phyloP scores from a whole-genome alignment of 2,113 vertebrate genomes.

The Gadus chalcogrammus region DNA sequence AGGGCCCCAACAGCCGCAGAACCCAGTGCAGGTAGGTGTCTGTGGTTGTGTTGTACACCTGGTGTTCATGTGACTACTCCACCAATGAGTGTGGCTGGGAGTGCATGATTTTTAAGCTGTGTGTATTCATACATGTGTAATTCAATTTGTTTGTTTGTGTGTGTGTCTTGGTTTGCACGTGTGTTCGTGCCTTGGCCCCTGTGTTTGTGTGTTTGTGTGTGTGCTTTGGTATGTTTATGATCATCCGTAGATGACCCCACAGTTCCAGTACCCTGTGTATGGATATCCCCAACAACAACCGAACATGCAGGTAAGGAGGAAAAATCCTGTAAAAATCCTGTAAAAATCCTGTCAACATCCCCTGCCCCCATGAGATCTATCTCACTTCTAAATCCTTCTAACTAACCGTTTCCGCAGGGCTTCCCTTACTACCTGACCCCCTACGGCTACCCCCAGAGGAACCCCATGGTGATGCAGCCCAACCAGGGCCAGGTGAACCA shows the following conservation, averaged over 20 bases:
- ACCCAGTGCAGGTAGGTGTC: slow-evolving; percentile 63
- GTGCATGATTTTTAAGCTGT: too few relatives aligned
- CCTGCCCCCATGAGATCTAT: neutral
- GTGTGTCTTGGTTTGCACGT: too few relatives aligned
- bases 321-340: neutral
- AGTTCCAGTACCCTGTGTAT: slow-evolving; percentile 56
- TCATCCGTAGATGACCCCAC: slow-evolving; percentile 56
- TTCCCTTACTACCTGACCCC: slow-evolving; percentile 60
- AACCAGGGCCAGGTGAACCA: slow-evolving; percentile 34
- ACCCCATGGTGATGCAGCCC: slow-evolving; percentile 48
- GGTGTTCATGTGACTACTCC: too few relatives aligned
- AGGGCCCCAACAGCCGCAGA: slow-evolving; percentile 53
- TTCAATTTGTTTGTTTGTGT: too few relatives aligned
- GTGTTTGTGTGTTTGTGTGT: too few relatives aligned
- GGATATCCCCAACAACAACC: slow-evolving; percentile 55
- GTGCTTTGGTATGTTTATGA: neutral
- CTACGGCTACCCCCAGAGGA: slow-evolving; percentile 66
- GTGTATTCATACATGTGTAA: too few relatives aligned
- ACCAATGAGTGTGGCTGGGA: too few relatives aligned
- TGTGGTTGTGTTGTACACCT: neutral
- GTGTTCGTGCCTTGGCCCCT: too few relatives aligned
- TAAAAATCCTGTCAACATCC: neutral
- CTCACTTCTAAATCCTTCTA: too few relatives aligned
- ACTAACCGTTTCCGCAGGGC: slow-evolving; percentile 43
- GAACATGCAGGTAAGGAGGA: slow-evolving; percentile 59